Base-by-base conservation (phyloP, 2,113 vertebrate species). In the Rhegmatorhina hoffmannsi region DNA sequence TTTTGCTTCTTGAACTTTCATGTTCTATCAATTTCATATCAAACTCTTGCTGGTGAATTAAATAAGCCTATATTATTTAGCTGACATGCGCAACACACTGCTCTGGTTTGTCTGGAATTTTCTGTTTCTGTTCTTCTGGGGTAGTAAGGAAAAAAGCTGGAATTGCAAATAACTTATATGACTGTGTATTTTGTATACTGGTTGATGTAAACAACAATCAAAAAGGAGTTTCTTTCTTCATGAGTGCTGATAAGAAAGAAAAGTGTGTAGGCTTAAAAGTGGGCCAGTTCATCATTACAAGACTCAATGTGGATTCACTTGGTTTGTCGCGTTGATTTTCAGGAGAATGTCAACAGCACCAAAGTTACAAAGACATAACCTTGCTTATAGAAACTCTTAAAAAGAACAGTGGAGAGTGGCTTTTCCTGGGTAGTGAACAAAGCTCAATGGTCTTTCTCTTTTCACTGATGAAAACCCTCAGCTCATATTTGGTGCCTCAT, bases 1-100 rank as follows among this genome's bases (percentile, higher is more conserved):
- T 93, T 89, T 59, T 94, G 18, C 44, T 90, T 91, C 55, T 64
- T 66, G 47, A 55, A 46, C 38, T 90, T 92, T 92, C 46, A 55
- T 88, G 91, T 25, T 16, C 25, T 33, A 70, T 91, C 85, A 89
- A 21, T 38, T 72, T 62, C 36, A 43, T 76, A 67, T 10, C 28
- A 69, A 20, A 13, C 5, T 89, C 23, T 84, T 26, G 16, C 24
- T 75, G 24, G 40, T 80, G 70, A 91, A 55, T 83, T 75, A 89
- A 82, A 56, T 23, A 84, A 84, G n/a, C 11, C 77, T 92, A 72
- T 79, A 50, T 74, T 81, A 58, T 24, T 76, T 84, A 78, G 46
- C 62, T 79, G 34, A 40, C 1, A 2, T 73, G 38, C 24, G 28
- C 17, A 59, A 68, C 44, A 60, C 49, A 53, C 28, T n/a, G 44